Evolutionary conservation across 2,113 vertebrate genomes (phyloP).

Genomic region (Loxodonta africana): DNA sequence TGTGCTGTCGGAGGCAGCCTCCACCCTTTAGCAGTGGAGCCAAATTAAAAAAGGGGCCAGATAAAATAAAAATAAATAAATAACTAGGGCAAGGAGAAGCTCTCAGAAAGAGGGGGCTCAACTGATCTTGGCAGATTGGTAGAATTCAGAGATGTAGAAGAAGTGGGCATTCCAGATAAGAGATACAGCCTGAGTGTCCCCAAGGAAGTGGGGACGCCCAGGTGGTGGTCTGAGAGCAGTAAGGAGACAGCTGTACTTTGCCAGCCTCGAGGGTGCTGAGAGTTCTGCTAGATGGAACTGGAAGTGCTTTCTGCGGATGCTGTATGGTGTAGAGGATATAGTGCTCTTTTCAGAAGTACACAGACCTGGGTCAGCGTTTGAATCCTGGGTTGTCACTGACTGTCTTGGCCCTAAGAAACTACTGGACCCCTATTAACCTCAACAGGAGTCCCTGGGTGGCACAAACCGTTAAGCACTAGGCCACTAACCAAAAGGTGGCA

Average conservation of each 20-base stretch:
- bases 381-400: background rate
- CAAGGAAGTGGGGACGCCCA: background rate
- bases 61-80: too few species aligned
- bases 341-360: fast-evolving
- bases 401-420: background rate
- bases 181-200: background rate
- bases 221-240: background rate
- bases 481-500: background rate
- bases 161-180: background rate
- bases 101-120: background rate
- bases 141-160: background rate
- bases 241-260: background rate
- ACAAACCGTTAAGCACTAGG: background rate
- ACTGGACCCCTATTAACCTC: background rate
- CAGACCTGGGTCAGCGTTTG: background rate
- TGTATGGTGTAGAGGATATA: fast-evolving
- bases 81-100: background rate
- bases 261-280: too few species aligned
- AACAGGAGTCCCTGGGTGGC: background rate
- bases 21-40: background rate
- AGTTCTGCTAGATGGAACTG: background rate
- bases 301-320: background rate
- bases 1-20: background rate
- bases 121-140: background rate
- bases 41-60: background rate